These are phyloP conservation scores for Paramisgurnus dabryanus DNA, from an alignment of 2,113 vertebrate genomes.

Conservation along the genomic window DNA sequence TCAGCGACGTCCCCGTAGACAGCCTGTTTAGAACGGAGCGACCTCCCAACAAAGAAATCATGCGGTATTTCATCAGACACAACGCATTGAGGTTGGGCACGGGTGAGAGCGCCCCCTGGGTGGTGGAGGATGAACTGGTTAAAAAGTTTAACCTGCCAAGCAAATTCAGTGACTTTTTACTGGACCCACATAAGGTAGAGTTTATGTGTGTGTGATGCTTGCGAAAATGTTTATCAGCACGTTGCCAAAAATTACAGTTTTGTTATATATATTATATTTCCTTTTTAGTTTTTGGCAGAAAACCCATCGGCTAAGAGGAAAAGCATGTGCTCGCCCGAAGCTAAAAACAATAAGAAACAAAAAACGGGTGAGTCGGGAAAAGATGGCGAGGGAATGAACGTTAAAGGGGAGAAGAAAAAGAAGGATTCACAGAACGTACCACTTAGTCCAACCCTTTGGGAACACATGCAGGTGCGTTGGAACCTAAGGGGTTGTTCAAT, in stretches of 20 bases:
- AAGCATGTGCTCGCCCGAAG: slow-evolving; percentile 82
- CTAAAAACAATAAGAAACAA: slow-evolving; percentile 83
- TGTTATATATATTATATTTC: neutral
- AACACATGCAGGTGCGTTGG: slow-evolving; percentile 80
- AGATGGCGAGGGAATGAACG: slow-evolving; percentile 61
- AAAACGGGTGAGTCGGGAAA: slow-evolving; percentile 73
- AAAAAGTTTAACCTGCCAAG: slow-evolving; percentile 93
- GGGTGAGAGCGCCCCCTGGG: slow-evolving; percentile 94
- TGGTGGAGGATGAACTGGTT: slow-evolving; percentile 93
- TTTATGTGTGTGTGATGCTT: neutral
- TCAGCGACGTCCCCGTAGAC: slow-evolving; percentile 89
- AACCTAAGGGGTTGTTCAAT: neutral
- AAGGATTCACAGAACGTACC: slow-evolving; percentile 76
- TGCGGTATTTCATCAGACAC: slow-evolving; percentile 97
- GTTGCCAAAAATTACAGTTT: too few species aligned
- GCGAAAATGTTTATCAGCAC: neutral
- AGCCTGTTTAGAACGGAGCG: slow-evolving; percentile 90
- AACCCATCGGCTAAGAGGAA: slow-evolving; percentile 90
- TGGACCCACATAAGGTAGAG: slow-evolving; percentile 93
- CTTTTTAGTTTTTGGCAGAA: slow-evolving; percentile 87
- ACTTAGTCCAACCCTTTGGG: slow-evolving; percentile 88
- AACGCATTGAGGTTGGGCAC: slow-evolving; percentile 86
- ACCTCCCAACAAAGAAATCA: slow-evolving; percentile 97
- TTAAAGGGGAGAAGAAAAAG: slow-evolving; percentile 68
- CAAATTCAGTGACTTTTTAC: slow-evolving; percentile 96